A percentile compares a stretch with the other conserved stretches of the same genome.
Conservation (phyloP, 2,113 vertebrate species). For the Apistogramma diplotaenia region DNA sequence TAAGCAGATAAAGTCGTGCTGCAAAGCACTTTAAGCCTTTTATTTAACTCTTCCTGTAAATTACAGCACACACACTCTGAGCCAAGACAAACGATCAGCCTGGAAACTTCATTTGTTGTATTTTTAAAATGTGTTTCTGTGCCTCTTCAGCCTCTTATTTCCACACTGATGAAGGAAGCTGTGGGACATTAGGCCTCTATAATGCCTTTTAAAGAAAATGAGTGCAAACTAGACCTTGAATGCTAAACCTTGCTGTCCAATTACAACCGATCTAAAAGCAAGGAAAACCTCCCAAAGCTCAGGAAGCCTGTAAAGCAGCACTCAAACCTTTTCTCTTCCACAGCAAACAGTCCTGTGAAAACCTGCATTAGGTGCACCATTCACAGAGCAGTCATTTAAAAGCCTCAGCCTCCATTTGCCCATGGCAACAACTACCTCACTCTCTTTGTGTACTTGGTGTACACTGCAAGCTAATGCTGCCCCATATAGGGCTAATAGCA, state of each 20-base stretch:
- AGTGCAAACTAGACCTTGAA: background rate
- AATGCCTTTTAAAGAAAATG: background rate
- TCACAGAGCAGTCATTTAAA: conserved; percentile 17
- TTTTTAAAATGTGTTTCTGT: background rate
- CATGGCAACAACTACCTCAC: conserved; percentile 7
- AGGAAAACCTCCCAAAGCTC: background rate
- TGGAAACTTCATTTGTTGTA: background rate
- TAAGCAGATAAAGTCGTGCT: conserved; percentile 68
- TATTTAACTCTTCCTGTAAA: conserved; percentile 31
- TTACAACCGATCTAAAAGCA: background rate
- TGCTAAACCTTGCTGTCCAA: background rate
- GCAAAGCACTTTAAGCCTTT: conserved; percentile 44
- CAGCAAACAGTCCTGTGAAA: conserved; percentile 9
- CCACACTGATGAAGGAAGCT: background rate
- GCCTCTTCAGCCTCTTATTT: background rate
- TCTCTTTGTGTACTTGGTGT: conserved; percentile 31
- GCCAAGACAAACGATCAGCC: conserved; percentile 41
- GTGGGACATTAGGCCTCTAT: background rate
- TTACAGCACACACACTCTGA: conserved; percentile 36
- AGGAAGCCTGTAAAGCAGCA: background rate
- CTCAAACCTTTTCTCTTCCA: background rate
- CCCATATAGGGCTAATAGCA: conserved; percentile 1
- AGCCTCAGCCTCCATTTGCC: conserved; percentile 37
- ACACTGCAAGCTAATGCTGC: conserved; percentile 14
- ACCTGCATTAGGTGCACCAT: conserved; percentile 16